Base-by-base conservation (phyloP, 2,888 invertebrate genomes). In the Marronus borbonicus region DNA sequence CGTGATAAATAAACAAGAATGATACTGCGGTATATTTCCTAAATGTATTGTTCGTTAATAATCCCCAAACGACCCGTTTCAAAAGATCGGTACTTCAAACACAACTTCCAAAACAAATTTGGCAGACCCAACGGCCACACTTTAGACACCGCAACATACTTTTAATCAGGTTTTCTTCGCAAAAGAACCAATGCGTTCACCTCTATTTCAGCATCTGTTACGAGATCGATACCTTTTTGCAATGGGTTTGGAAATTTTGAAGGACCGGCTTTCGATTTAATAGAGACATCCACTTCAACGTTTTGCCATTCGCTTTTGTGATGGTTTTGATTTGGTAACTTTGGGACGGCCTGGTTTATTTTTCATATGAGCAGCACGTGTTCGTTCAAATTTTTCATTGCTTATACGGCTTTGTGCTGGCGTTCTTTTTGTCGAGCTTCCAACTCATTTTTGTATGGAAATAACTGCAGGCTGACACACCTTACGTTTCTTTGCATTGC, bases 391-490 rank as follows among this genome's bases (percentile, higher is more conserved):
- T 62, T 62, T 62, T 24, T 62, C 62, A 4, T 62, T 62, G 62
- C 62, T 8, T 62, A 4, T 62, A 10, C 8, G 24, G 62, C 62
- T 8, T 62, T 28, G 36, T 65, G 39, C 36, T 44, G 65, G 39
- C 65, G 65, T 65, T 44, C 44, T 65, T 36, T 44, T 65, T 65
- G 65, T 65, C 44, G 65, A 65, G 44, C n/a, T 65, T 31, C 39
- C 17, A 65, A 44, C 39, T 36, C 36, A 65, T 65, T 65, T 65
- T 36, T 65, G 65, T 36, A 65, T 65, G 44, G 65, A 65, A 65
- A 65, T 65, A 65, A 65, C 65, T 39, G 65, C 65, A 39, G 65
- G 17, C 65, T 65, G 65, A 65, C 39, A 39, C 65, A 65, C n/a
- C 39, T 65, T 65, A 65, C 17, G 39, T 65, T 36, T 65, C 39